Conservation (phyloP, 1,140 invertebrate genomes). For the Drosophila obscura region DNA sequence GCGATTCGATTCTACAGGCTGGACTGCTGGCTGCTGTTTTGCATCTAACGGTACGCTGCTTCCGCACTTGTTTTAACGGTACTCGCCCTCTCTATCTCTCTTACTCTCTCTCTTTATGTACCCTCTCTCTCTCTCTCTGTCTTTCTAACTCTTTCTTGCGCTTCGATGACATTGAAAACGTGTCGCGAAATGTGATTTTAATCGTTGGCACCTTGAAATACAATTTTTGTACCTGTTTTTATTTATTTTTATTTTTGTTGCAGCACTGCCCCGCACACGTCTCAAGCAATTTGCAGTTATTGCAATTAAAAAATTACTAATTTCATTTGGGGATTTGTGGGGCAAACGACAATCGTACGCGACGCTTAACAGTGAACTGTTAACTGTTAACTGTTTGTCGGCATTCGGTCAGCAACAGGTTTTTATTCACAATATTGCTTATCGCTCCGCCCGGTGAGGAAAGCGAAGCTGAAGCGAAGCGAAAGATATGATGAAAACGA, state of each 20-base stretch:
- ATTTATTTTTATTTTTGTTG: neutral
- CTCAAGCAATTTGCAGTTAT: conserved; percentile 20
- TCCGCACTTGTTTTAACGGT: conserved; percentile 75
- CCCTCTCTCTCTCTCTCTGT: neutral
- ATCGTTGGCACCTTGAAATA: conserved; percentile 49
- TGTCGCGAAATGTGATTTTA: conserved; percentile 32
- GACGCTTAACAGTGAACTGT: conserved; percentile 43
- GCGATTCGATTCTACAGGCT: too few relatives aligned
- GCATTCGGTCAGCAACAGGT: conserved; percentile 17
- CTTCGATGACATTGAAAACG: conserved; percentile 57
- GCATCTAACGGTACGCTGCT: conserved; percentile 63
- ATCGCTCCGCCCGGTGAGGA: conserved; percentile 16
- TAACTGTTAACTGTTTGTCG: conserved; percentile 55
- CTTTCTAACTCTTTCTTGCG: neutral
- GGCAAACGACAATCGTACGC: conserved; percentile 23
- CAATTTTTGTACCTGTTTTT: conserved; percentile 17
- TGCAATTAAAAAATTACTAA: conserved; percentile 26
- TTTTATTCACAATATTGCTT: conserved; percentile 57
- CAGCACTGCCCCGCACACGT: neutral
- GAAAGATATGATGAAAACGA: conserved; percentile 38
- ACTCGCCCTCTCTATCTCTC: conserved; percentile 11
- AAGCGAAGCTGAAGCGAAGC: neutral
- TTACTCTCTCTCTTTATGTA: conserved; percentile 2
- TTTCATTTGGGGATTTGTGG: conserved; percentile 16
- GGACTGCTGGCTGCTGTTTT: conserved; percentile 18